Percentiles rank a stretch among this genome's conserved stretches.
Conservation (phyloP, 1,140 invertebrate genomes). For the Microplitis demolitor region DNA sequence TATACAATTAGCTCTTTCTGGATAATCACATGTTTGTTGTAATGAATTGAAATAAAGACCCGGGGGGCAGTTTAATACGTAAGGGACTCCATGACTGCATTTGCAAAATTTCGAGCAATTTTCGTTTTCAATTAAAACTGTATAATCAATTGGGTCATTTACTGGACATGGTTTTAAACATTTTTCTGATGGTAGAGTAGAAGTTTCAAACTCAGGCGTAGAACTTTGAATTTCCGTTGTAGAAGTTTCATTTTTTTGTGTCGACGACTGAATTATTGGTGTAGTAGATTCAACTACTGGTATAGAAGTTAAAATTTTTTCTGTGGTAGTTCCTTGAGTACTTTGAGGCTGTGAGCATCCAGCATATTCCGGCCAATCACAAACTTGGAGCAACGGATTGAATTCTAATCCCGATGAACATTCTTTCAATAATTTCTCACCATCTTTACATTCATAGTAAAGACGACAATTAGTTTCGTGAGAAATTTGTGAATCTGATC, state of each 20-base stretch:
- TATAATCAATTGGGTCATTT: not conserved
- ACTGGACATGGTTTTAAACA: not conserved
- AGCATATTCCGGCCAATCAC: conserved; percentile 5
- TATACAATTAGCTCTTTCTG: not conserved
- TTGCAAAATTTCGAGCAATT: not conserved
- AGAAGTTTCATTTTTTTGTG: too few species aligned
- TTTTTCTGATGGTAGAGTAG: not conserved
- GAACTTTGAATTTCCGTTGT: too few species aligned
- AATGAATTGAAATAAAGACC: not conserved
- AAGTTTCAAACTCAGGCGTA: too few species aligned
- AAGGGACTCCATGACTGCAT: not conserved
- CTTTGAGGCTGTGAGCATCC: not conserved
- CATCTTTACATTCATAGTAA: conserved; percentile 64
- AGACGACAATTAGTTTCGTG: conserved; percentile 58
- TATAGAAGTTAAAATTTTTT: too few species aligned
- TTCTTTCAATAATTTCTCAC: conserved; percentile 50
- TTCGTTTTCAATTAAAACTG: not conserved
- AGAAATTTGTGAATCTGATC: conserved; percentile 30
- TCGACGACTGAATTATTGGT: too few species aligned
- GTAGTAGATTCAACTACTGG: too few species aligned
- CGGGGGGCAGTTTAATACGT: not conserved
- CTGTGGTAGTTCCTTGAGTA: too few species aligned
- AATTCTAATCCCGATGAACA: conserved; percentile 45
- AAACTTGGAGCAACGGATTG: not conserved
- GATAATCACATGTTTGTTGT: not conserved